Conservation (phyloP, 2,797 vertebrate species). For the Pyrocephalus nanus region DNA sequence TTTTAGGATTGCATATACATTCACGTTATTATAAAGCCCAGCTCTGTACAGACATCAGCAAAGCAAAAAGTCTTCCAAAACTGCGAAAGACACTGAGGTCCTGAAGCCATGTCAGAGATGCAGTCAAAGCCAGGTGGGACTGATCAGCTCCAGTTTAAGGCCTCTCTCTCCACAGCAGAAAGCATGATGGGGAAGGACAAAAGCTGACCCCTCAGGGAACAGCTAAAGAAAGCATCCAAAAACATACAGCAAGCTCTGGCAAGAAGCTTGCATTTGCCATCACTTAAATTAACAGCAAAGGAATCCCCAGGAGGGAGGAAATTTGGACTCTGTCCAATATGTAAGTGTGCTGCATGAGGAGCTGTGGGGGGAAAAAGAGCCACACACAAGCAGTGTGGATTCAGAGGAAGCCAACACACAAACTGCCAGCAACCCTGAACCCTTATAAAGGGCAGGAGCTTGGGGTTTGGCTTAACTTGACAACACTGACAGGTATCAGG, state of each 20-base stretch:
- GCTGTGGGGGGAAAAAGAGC: neutral
- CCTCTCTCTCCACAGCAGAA: slow-evolving; percentile 1
- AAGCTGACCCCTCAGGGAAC: slow-evolving; percentile 62
- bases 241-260: slow-evolving; percentile 67
- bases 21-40: neutral
- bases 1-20: neutral
- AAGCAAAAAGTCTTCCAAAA: neutral
- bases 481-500: rapidly evolving
- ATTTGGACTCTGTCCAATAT: slow-evolving; percentile 46
- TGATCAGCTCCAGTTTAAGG: slow-evolving; percentile 24
- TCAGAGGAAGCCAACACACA: neutral
- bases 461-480: neutral
- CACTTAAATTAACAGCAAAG: slow-evolving; percentile 66
- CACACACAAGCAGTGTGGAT: slow-evolving; percentile 16
- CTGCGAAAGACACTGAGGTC: neutral
- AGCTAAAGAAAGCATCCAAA: slow-evolving; percentile 61
- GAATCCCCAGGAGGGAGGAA: slow-evolving; percentile 64
- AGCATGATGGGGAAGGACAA: slow-evolving; percentile 30
- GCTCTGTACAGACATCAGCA: neutral
- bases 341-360: slow-evolving; percentile 25
- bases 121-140: slow-evolving; percentile 32
- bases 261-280: slow-evolving; percentile 62
- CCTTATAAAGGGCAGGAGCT: neutral
- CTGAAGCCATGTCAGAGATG: neutral
- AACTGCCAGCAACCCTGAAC: neutral